phyloP scores from a whole-genome alignment of 2,113 vertebrate genomes.

The Nibea albiflora region DNA sequence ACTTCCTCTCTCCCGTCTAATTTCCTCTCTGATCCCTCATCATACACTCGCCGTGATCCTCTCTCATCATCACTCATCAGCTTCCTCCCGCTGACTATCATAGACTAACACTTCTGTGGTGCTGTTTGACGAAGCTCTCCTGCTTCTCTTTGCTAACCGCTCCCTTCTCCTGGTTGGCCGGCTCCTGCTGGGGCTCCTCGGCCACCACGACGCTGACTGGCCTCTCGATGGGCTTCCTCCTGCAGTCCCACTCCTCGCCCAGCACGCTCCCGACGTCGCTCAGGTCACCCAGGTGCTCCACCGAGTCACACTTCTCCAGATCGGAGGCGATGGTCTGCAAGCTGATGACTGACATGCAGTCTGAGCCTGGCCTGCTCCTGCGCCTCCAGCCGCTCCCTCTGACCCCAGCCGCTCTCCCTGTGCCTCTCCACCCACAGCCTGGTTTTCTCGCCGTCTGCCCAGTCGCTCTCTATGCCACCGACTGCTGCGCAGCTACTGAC shows the following conservation, averaged over 20 bases:
- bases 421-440: slow-evolving; percentile 81
- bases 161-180: slow-evolving; percentile 21
- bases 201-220: slow-evolving; percentile 37
- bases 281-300: slow-evolving; percentile 88
- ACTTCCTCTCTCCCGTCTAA: background rate
- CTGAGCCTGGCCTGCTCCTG: slow-evolving; percentile 71
- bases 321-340: slow-evolving; percentile 91
- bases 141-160: slow-evolving; percentile 64
- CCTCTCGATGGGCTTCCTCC: slow-evolving; percentile 14
- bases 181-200: slow-evolving; percentile 18
- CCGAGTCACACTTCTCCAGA: slow-evolving; percentile 92
- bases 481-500: slow-evolving; percentile 38
- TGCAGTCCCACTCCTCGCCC: slow-evolving; percentile 60
- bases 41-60: background rate
- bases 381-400: slow-evolving; percentile 60
- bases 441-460: slow-evolving; percentile 78
- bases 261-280: slow-evolving; percentile 74
- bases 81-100: slow-evolving; percentile 41
- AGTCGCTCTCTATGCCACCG: slow-evolving; percentile 60
- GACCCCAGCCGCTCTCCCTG: slow-evolving; percentile 78
- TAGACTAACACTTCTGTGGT: slow-evolving; percentile 86
- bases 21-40: slow-evolving; percentile 11
- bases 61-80: too few species aligned
- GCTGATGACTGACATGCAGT: slow-evolving; percentile 88
- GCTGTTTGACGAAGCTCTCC: slow-evolving; percentile 78